phyloP scores from a whole-genome alignment of 2,113 vertebrate genomes.

The Gallinago undulata region DNA sequence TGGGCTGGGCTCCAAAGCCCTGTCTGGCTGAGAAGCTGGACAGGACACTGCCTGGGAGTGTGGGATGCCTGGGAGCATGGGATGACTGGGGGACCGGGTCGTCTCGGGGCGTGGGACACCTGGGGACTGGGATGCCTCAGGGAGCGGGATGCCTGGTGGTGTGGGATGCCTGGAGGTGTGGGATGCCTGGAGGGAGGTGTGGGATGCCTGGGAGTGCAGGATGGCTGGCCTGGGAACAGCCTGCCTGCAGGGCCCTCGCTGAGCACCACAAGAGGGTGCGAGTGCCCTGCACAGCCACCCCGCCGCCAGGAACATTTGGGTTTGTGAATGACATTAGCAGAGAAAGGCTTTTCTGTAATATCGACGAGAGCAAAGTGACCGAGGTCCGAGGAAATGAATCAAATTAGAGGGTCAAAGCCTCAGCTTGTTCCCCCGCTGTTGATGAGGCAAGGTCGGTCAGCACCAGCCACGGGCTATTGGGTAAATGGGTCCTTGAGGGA shows the following conservation, averaged over 20 bases:
- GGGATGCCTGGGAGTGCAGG: neutral
- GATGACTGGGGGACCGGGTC: neutral
- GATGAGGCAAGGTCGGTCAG: neutral
- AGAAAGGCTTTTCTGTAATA: neutral
- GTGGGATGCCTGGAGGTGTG: neutral
- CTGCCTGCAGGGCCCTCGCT: neutral
- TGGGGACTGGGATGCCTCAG: neutral
- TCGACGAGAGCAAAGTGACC: fast-evolving
- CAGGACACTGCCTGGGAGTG: neutral
- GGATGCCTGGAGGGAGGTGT: neutral
- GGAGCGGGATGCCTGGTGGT: neutral
- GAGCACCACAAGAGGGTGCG: constrained; percentile 22
- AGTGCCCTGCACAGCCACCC: neutral
- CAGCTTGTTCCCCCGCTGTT: neutral
- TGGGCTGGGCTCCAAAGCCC: neutral
- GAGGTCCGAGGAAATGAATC: neutral
- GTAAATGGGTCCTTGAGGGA: neutral
- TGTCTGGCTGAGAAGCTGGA: neutral
- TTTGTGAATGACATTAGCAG: fast-evolving
- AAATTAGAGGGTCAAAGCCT: neutral
- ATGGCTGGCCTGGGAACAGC: neutral
- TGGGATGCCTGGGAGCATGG: neutral
- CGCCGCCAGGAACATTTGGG: fast-evolving
- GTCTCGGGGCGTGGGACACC: fast-evolving
- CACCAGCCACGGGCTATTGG: fast-evolving